phyloP scores from a whole-genome alignment of 2,113 vertebrate genomes.

The Murina feae region DNA sequence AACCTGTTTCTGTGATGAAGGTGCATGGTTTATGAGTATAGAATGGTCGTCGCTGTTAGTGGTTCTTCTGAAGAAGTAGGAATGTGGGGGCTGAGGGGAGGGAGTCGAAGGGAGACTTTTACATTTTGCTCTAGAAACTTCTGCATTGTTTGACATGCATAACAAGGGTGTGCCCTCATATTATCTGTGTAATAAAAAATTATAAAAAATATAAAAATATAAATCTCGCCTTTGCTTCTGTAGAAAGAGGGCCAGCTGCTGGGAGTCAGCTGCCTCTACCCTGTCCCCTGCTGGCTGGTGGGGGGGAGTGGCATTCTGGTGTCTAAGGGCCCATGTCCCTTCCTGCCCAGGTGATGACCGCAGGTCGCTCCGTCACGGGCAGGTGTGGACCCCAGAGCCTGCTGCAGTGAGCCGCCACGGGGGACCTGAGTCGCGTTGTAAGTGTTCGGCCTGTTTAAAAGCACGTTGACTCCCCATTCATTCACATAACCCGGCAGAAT shows the following conservation, averaged over 20 bases:
- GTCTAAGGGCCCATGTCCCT: not conserved
- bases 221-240: not conserved
- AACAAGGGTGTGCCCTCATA: not conserved
- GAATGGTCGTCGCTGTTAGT: not conserved
- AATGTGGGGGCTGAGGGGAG: fast-evolving
- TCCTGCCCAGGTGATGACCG: fast-evolving
- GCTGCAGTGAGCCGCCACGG: fast-evolving
- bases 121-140: not conserved
- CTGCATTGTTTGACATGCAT: not conserved
- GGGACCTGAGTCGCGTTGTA: not conserved
- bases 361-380: not conserved
- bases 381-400: not conserved
- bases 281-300: not conserved
- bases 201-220: not conserved
- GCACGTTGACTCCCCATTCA: not conserved
- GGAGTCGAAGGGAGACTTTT: not conserved
- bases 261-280: not conserved
- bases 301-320: too few relatives aligned
- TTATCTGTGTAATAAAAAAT: not conserved
- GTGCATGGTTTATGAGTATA: not conserved
- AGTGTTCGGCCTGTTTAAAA: slow-evolving; percentile 60
- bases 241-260: not conserved
- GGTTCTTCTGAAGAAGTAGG: not conserved
- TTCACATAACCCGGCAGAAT: slow-evolving; percentile 72
- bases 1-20: not conserved